Evolutionary conservation across 64 coral and sea anemone genomes (phyloP).

Genomic region (Hydrozoanthus tunicans): DNA sequence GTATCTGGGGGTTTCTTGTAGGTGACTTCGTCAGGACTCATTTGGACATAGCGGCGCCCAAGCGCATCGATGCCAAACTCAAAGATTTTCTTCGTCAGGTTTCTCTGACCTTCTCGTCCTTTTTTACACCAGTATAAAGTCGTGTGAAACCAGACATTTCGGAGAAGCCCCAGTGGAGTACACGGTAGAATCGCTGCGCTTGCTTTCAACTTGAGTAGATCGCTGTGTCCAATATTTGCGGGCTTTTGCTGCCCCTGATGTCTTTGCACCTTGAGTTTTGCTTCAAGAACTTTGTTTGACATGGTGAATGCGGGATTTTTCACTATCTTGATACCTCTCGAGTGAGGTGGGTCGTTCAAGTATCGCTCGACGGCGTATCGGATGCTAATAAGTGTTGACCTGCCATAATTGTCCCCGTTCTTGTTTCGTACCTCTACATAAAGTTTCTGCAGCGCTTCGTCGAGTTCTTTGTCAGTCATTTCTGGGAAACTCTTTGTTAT

Average conservation of each 20-base stretch:
- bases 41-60: constrained; percentile 8
- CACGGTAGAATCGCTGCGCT: background rate
- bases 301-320: constrained; percentile 7
- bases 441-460: too few relatives aligned
- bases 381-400: background rate
- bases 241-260: constrained; percentile 39
- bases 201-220: constrained; percentile 25
- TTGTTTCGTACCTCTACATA: background rate
- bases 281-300: constrained; percentile 55
- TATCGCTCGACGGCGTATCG: constrained; percentile 53
- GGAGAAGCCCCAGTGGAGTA: background rate
- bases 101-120: constrained; percentile 65
- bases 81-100: constrained; percentile 19
- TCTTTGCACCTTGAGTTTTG: constrained; percentile 44
- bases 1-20: constrained; percentile 46
- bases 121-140: constrained; percentile 50
- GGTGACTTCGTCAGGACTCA: constrained; percentile 45
- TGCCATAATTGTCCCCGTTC: background rate
- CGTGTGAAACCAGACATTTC: constrained; percentile 64
- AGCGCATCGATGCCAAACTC: constrained; percentile 18
- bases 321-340: background rate
- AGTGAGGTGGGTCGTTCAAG: constrained; percentile 42
- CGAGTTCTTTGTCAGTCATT: too few relatives aligned
- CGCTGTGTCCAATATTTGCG: background rate
- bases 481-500: too few relatives aligned